Conservation (phyloP, 2,888 invertebrate genomes). For the Philonicus albiceps region DNA sequence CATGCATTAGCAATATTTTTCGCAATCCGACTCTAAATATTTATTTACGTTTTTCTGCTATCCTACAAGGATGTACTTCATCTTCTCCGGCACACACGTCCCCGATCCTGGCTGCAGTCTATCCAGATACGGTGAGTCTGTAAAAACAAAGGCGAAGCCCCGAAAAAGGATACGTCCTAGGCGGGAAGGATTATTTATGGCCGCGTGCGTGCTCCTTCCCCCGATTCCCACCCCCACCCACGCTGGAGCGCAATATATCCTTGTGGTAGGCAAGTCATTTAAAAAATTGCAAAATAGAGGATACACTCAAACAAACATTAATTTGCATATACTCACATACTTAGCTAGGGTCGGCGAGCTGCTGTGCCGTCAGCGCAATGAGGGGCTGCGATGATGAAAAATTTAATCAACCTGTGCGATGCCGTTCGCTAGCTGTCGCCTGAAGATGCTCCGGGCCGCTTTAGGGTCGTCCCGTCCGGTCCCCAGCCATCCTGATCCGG, state of each 20-base stretch:
- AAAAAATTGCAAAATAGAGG: conserved; percentile 50
- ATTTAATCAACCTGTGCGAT: conserved; percentile 47
- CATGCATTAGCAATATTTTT: conserved; percentile 50
- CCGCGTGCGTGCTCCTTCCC: conserved; percentile 42
- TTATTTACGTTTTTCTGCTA: conserved; percentile 47
- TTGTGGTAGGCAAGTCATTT: conserved; percentile 47
- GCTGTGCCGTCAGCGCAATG: conserved; percentile 9
- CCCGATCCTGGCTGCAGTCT: conserved; percentile 12
- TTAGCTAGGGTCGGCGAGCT: background rate
- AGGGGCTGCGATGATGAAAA: conserved; percentile 46
- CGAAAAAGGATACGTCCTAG: conserved; percentile 23
- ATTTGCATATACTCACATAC: conserved; percentile 47
- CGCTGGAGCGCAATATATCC: conserved; percentile 30
- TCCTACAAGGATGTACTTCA: conserved; percentile 42
- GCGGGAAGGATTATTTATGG: conserved; percentile 47
- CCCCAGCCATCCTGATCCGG: conserved; percentile 4
- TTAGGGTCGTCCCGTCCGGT: background rate
- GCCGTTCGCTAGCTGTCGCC: conserved; percentile 43
- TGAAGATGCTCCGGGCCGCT: background rate
- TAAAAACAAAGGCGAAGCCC: conserved; percentile 8
- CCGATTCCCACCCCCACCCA: conserved; percentile 28
- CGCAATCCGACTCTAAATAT: conserved; percentile 48
- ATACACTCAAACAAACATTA: conserved; percentile 48
- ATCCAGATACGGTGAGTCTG: background rate
- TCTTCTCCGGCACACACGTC: conserved; percentile 30